Percentiles rank a stretch among this genome's conserved stretches.
Evolutionary conservation across 2,797 vertebrate species (phyloP).

Genomic region (Knipowitschia caucasica): DNA sequence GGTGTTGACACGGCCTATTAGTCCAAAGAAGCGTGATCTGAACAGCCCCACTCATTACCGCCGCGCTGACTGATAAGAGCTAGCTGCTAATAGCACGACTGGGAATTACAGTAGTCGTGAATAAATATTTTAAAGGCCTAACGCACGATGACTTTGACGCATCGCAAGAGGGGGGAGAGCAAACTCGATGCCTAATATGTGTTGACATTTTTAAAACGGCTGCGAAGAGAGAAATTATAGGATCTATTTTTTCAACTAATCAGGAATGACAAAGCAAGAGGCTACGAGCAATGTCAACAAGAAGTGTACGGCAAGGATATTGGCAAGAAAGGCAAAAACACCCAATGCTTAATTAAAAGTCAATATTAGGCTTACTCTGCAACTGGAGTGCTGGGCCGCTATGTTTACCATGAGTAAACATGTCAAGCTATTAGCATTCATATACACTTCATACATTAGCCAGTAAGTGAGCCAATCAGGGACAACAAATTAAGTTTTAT

Average conservation of each 20-base stretch:
- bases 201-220: constrained; percentile 20
- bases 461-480: no score
- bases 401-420: constrained; percentile 5
- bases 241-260: neutral
- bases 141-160: constrained; percentile 1
- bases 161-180: neutral
- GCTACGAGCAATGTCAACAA: neutral
- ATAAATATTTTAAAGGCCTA: constrained; percentile 44
- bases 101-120: constrained; percentile 51
- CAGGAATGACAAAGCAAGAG: neutral
- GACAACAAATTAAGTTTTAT: no score
- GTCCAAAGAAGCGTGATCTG: constrained; percentile 69
- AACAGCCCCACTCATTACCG: constrained; percentile 71
- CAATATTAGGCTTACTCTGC: neutral
- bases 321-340: neutral
- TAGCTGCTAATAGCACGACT: constrained; percentile 65
- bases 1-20: constrained; percentile 69
- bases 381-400: neutral
- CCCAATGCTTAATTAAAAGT: constrained; percentile 2
- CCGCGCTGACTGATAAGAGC: constrained; percentile 69
- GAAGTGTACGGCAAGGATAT: neutral
- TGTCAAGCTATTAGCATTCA: neutral
- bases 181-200: constrained; percentile 11
- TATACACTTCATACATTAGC: neutral
- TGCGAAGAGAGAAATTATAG: neutral